phyloP scores from a whole-genome alignment of 1,140 invertebrate genomes.

The Physella acuta region DNA sequence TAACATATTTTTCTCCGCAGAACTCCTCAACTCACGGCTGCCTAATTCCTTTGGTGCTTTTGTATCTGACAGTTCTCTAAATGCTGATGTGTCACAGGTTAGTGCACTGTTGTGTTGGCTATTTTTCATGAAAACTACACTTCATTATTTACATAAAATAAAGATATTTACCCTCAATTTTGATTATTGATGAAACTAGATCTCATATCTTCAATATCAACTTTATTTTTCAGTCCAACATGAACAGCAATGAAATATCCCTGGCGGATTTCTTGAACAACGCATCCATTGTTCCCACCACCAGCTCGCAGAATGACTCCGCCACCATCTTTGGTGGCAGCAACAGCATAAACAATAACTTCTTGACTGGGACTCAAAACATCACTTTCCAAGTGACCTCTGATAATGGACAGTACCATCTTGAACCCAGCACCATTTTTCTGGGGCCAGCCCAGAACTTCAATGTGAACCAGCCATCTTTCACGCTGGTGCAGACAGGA shows the following conservation, averaged over 20 bases:
- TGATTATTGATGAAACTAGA: no score
- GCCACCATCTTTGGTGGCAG: conserved; percentile 17
- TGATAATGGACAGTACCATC: conserved; percentile 6
- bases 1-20: no score
- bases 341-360: conserved; percentile 27
- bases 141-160: no score
- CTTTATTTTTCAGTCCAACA: no score
- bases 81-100: conserved; percentile 13
- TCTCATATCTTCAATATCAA: no score
- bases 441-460: not conserved
- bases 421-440: conserved; percentile 11
- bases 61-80: not conserved
- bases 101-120: no score
- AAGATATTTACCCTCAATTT: no score
- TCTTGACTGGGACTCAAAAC: conserved; percentile 11
- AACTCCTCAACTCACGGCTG: conserved; percentile 4
- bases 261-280: conserved; percentile 10
- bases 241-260: not conserved
- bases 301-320: not conserved
- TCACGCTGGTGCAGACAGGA: conserved; percentile 7
- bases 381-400: conserved; percentile 8
- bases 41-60: not conserved
- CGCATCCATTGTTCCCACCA: not conserved
- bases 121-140: no score
- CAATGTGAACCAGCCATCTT: not conserved